These are phyloP conservation scores for Limenitis arthemis DNA, from an alignment of 2,888 invertebrate genomes.

Conservation along the genomic window DNA sequence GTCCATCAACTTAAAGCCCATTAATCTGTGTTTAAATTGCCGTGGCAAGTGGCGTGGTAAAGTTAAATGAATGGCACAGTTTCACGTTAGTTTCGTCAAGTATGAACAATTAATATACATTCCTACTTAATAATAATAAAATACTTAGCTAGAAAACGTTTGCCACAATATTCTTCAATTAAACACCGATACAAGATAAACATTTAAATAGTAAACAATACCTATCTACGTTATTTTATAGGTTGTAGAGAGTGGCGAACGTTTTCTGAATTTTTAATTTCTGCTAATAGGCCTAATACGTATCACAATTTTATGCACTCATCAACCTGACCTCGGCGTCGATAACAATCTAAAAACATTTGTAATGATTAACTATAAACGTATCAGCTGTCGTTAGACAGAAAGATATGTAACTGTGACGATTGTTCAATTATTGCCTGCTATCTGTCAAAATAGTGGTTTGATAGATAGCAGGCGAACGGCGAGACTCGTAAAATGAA, in stretches of 20 bases:
- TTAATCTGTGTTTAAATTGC: conserved; percentile 49
- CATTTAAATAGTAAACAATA: conserved; percentile 22
- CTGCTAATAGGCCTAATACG: conserved; percentile 38
- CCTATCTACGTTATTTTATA: conserved; percentile 22
- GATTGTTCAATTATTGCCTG: too few species aligned
- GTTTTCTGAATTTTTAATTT: conserved; percentile 31
- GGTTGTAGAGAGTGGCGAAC: conserved; percentile 26
- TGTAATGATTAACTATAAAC: conserved; percentile 20
- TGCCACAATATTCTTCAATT: conserved; percentile 26
- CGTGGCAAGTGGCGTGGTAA: conserved; percentile 67
- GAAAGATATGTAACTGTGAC: conserved; percentile 57
- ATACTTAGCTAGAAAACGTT: conserved; percentile 41
- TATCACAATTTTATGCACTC: conserved; percentile 36
- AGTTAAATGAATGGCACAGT: conserved; percentile 71
- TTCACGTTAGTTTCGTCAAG: conserved; percentile 69
- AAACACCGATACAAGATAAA: conserved; percentile 23
- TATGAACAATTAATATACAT: conserved; percentile 42
- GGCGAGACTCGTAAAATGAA: too few species aligned
- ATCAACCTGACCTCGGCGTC: conserved; percentile 35
- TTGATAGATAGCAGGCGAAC: too few species aligned
- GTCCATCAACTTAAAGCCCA: conserved; percentile 31
- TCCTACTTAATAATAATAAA: conserved; percentile 40
- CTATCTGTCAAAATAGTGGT: too few species aligned
- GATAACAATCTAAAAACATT: conserved; percentile 37
- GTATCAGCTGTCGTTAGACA: conserved; percentile 33